Evolutionary conservation across 2,888 invertebrate species (phyloP).

Genomic region (Brachynemurus nebulosus): DNA sequence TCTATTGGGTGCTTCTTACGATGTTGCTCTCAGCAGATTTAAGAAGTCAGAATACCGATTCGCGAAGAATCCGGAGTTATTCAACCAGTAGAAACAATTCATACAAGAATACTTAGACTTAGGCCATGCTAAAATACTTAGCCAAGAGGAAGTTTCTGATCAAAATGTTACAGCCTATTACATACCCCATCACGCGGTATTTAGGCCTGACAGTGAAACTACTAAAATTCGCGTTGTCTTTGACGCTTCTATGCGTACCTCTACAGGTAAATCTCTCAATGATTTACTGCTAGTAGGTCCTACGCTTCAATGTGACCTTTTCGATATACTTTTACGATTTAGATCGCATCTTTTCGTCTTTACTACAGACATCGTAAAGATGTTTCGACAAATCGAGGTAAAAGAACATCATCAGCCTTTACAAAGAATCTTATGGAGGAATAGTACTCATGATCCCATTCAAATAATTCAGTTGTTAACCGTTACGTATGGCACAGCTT

Average conservation of each 20-base stretch:
- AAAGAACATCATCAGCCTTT: neutral
- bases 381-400: neutral
- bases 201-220: neutral
- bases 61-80: neutral
- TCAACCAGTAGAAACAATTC: neutral
- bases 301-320: neutral
- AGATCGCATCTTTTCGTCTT: neutral
- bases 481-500: neutral
- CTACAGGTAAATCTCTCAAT: constrained; percentile 4
- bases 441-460: neutral
- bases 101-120: neutral
- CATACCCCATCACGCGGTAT: neutral
- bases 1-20: neutral
- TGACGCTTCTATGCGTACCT: too few species aligned
- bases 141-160: neutral
- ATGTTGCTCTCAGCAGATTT: neutral
- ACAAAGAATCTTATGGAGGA: neutral
- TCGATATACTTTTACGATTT: neutral
- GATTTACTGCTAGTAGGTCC: neutral
- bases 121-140: neutral
- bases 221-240: too few species aligned
- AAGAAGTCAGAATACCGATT: neutral
- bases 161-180: neutral
- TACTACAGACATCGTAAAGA: neutral
- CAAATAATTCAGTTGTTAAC: neutral